Base-by-base conservation (phyloP, 2,888 invertebrate genomes). In the Patella pellucida region DNA sequence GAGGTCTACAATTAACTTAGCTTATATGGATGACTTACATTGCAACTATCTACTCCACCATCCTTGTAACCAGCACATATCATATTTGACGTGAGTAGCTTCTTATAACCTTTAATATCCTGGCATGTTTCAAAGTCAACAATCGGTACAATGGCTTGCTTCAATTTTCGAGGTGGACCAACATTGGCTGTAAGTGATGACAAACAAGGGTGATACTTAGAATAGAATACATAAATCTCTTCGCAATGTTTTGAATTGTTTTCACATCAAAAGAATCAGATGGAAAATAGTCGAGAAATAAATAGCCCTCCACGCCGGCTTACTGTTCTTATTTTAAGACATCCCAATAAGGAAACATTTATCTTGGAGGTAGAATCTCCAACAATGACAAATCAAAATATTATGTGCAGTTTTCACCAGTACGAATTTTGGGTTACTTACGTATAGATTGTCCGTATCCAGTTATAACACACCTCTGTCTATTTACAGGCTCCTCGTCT, bases 401-500 rank as follows among this genome's bases (percentile, higher is more conserved):
- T 9, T 41, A 41, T 9, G 41, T 67, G 68, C 7, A n/a, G 52
- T 16, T 31, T n/a, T 2, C 70, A 51, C 70, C 27, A 14, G 19
- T 16, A 56, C 19, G 27, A 14, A 11, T 3, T 19, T 5, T 14
- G 15, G 51, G 41, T 23, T 27, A 52, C 68, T 68, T 31, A 76
- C 76, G 68, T n/a, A 52, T 56, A 31, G 70, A 70, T n/a, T 68
- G 62, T 5, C 86, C 86, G 85, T 85, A 86, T 11, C 86, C 86
- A 1, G 85, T 84, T 19, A 86, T 82, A 1, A 83, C 82, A 72
- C 86, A 85, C 0, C 80, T 80, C 77, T 81, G 77, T 9, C 79
- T 79, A 11, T 82, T 78, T 54, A 76, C 91, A 16, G 91, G 91
- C 77, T 85, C 81, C 14, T 68, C 70, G 41, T 76, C 81, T 0